Percentiles rank a stretch among this genome's conserved stretches.
Evolutionary conservation across 2,113 vertebrate genomes (phyloP).

Genomic region (Heloderma charlesbogerti): DNA sequence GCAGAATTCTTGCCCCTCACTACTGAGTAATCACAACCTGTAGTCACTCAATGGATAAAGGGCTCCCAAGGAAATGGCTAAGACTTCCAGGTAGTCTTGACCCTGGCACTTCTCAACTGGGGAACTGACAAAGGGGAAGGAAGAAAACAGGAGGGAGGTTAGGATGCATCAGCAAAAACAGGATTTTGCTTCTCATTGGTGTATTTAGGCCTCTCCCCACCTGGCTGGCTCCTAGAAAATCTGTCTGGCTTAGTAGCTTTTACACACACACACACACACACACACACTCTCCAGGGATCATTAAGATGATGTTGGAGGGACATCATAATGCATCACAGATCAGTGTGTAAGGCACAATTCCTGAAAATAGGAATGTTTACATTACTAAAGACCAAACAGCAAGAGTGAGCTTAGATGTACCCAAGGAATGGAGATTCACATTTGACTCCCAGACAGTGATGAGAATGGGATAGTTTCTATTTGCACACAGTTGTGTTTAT

Average conservation of each 20-base stretch:
- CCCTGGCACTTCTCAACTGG: background rate
- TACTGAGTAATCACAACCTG: background rate
- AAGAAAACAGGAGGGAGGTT: background rate
- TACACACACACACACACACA: too few species aligned
- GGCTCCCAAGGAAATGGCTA: background rate
- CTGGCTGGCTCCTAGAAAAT: background rate
- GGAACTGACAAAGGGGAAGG: background rate
- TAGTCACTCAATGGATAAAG: background rate
- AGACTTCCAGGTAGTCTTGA: background rate
- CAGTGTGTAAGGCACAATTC: background rate
- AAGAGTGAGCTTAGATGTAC: background rate
- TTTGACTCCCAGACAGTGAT: background rate
- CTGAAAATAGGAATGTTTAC: background rate
- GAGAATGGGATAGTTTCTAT: background rate
- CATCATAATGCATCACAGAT: background rate
- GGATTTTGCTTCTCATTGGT: background rate
- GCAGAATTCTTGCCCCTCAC: background rate
- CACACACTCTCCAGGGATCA: too few species aligned
- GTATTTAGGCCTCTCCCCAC: background rate
- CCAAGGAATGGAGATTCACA: background rate
- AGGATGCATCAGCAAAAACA: background rate
- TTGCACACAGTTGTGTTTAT: background rate
- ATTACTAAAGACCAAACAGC: background rate
- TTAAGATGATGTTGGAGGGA: background rate
- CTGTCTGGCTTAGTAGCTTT: background rate